Base-by-base conservation (phyloP, 2,888 invertebrate species). In the Dioctria rufipes region DNA sequence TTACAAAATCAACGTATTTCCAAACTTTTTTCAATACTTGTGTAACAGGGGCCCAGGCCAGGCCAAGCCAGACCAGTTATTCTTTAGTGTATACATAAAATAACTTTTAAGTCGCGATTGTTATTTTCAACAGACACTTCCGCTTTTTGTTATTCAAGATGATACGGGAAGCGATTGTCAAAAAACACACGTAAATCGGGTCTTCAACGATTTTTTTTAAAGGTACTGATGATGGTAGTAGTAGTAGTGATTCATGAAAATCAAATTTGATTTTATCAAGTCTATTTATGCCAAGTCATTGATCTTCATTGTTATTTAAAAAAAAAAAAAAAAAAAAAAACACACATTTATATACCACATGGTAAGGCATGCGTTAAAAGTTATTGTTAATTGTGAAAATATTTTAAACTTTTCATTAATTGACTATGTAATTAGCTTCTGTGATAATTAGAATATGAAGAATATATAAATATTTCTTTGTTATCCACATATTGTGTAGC, bases 101-200 rank as follows among this genome's bases (percentile, higher is more conserved):
- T 11, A 51, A n/a, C n/a, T 63, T 40, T 40, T 63, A 6, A 63
- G 11, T 3, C 25, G 25, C 63, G 6, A 63, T 39, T 13, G 25
- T 11, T 54, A 42, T 73, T 54, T 73, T 73, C 71, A 39, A 54
- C 71, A 40, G 71, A 58, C 71, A 73, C 71, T 73, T 73, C 71
- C 71, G 71, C 54, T 73, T 73, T 73, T 54, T 54, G 54, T 73
- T 13, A 37, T 51, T 73, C 11, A n/a, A 40, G 54, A 13, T 1
- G 25, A 25, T n/a, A n/a, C 46, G 8, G 5, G 46, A 46, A 8
- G 46, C n/a, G 9, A 11, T 63, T 39, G 37, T 63, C 40, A 37
- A 51, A 11, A 51, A 8, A 51, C 51, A 51, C 8, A 51, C 51
- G 51, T 11, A 51, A 51, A 51, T 51, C 51, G 9, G 8, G 51